A percentile compares a stretch with the other conserved stretches of the same genome.
phyloP scores from a whole-genome alignment of 2,888 invertebrate genomes.

The Harpalus rubripes region DNA sequence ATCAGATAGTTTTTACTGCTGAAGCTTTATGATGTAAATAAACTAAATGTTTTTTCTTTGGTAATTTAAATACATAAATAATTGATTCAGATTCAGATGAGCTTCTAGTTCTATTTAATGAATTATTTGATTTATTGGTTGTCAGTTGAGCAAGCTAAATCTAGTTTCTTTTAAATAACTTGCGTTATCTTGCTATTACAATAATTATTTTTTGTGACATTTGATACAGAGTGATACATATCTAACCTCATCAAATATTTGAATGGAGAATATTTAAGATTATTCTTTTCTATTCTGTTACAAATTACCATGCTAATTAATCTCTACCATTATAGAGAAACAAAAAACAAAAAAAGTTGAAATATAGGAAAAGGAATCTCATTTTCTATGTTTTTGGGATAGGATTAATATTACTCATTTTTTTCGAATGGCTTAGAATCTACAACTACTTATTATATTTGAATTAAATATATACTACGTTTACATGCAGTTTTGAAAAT shows the following conservation, averaged over 20 bases:
- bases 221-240: constrained; percentile 44
- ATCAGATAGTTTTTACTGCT: constrained; percentile 39
- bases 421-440: too few species aligned
- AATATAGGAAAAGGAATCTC: too few species aligned
- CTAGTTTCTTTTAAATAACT: constrained; percentile 42
- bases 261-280: constrained; percentile 34
- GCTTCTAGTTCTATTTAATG: constrained; percentile 51
- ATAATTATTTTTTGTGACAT: constrained; percentile 56
- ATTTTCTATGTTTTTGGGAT: too few species aligned
- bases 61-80: constrained; percentile 57
- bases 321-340: constrained; percentile 39
- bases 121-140: constrained; percentile 58
- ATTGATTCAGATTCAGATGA: constrained; percentile 55
- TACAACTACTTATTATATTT: too few species aligned
- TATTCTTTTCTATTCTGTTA: constrained; percentile 42
- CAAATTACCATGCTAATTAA: constrained; percentile 58
- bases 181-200: constrained; percentile 48
- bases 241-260: constrained; percentile 43
- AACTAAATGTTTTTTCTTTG: constrained; percentile 43
- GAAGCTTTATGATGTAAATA: constrained; percentile 43
- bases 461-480: too few species aligned
- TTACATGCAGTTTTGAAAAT: too few species aligned
- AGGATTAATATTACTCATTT: too few species aligned
- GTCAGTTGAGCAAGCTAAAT: constrained; percentile 47
- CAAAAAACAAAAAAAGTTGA: neutral